Evolutionary conservation across 2,797 vertebrate species (phyloP).

Genomic region (Poecilia gillii): DNA sequence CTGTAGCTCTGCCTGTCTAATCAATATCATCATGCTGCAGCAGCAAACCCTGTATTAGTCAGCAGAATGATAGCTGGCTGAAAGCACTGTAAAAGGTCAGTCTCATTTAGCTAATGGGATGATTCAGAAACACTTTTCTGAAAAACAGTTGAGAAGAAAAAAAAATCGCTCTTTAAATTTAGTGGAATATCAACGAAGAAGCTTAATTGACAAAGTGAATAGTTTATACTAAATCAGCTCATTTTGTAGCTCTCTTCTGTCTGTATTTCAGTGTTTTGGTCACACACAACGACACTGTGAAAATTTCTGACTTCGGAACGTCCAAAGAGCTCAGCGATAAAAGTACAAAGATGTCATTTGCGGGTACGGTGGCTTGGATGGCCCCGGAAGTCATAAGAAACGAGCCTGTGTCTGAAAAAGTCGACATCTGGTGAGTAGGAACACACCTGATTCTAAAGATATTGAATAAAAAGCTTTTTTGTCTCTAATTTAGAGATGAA

Average conservation of each 20-base stretch:
- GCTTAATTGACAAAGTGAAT: background rate
- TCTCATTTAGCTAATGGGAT: slow-evolving; percentile 61
- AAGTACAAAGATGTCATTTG: slow-evolving; percentile 99
- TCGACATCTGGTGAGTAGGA: slow-evolving; percentile 95
- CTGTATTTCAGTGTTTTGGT: slow-evolving; percentile 88
- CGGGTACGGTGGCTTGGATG: slow-evolving; percentile 99
- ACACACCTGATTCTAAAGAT: background rate
- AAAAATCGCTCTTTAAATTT: background rate
- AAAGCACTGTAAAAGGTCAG: slow-evolving; percentile 66
- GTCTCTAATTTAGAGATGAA: background rate
- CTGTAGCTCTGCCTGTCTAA: slow-evolving; percentile 59
- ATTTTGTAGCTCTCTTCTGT: slow-evolving; percentile 6
- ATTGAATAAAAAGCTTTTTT: background rate
- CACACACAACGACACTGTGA: slow-evolving; percentile 93
- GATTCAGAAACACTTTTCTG: slow-evolving; percentile 54
- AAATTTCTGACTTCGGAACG: slow-evolving; percentile 98
- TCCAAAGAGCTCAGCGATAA: slow-evolving; percentile 99
- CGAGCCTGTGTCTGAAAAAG: slow-evolving; percentile 97
- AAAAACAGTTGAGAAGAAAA: slow-evolving; percentile 18
- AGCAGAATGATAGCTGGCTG: slow-evolving; percentile 64
- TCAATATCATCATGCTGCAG: slow-evolving; percentile 69
- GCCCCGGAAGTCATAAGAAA: slow-evolving; percentile 98
- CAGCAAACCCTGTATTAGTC: slow-evolving; percentile 67
- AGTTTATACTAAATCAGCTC: background rate
- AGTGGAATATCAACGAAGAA: slow-evolving; percentile 11